These are phyloP conservation scores for Dufourea novaeangliae DNA, from an alignment of 1,140 invertebrate species.

Conservation along the genomic window DNA sequence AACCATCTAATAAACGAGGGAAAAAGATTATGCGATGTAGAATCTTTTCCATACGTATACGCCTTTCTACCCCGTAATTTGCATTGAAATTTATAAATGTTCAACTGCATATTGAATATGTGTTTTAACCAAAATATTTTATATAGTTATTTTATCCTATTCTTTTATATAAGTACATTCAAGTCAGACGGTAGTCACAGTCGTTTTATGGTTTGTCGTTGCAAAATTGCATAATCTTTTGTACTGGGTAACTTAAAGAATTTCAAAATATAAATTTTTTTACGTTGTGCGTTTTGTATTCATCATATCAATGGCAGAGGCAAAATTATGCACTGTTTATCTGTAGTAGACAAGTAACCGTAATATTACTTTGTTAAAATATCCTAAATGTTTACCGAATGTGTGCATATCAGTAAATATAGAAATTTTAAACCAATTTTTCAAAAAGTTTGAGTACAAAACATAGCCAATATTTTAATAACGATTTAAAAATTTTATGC, in stretches of 20 bases:
- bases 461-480: not conserved
- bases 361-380: not conserved
- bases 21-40: constrained; percentile 55
- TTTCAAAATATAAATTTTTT: not conserved
- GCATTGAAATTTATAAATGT: not conserved
- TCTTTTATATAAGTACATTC: not conserved
- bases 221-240: constrained; percentile 48
- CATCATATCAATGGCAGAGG: not conserved
- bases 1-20: constrained; percentile 68
- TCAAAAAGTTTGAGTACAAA: not conserved
- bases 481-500: not conserved
- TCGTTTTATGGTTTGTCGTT: not conserved
- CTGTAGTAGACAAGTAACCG: not conserved
- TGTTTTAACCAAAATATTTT: not conserved
- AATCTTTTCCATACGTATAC: constrained; percentile 2
- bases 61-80: not conserved
- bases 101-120: not conserved
- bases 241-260: not conserved
- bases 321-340: not conserved
- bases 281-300: not conserved
- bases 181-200: not conserved
- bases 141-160: not conserved
- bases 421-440: not conserved
- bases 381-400: not conserved
- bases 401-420: not conserved